phyloP scores from a whole-genome alignment of 2,888 invertebrate species.

The Ophioninae sp. region DNA sequence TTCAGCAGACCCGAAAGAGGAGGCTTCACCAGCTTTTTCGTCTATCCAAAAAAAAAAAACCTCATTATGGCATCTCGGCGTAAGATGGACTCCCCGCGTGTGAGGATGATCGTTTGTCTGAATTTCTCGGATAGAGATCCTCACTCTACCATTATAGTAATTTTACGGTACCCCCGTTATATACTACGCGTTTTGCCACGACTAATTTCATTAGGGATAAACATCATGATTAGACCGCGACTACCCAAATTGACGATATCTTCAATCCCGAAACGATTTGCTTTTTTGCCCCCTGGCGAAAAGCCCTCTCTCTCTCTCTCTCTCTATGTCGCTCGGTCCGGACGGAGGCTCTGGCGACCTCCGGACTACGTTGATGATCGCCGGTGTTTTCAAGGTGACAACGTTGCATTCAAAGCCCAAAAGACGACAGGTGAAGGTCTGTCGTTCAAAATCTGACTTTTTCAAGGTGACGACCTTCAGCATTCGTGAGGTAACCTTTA shows the following conservation, averaged over 20 bases:
- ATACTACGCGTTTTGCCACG: slow-evolving; percentile 74
- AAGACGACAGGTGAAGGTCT: slow-evolving; percentile 15
- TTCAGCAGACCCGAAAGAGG: slow-evolving; percentile 27
- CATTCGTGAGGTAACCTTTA: too few species aligned
- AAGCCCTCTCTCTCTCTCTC: slow-evolving; percentile 57
- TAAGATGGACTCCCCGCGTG: slow-evolving; percentile 20
- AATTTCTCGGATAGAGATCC: slow-evolving; percentile 61
- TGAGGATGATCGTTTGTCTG: slow-evolving; percentile 62
- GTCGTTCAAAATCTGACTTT: slow-evolving; percentile 44
- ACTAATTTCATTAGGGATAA: slow-evolving; percentile 81
- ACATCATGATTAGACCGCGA: slow-evolving; percentile 79
- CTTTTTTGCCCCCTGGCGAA: slow-evolving; percentile 20
- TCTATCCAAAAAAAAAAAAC: slow-evolving; percentile 42
- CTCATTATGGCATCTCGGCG: slow-evolving; percentile 57
- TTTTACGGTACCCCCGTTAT: slow-evolving; percentile 77
- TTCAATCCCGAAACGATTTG: slow-evolving; percentile 61
- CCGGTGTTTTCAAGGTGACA: background rate
- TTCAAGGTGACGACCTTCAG: too few species aligned
- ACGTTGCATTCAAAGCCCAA: slow-evolving; percentile 27
- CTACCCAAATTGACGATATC: slow-evolving; percentile 70
- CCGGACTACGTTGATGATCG: background rate
- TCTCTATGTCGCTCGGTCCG: slow-evolving; percentile 59
- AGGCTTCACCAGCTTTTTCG: background rate
- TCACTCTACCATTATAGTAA: slow-evolving; percentile 78
- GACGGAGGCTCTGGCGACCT: slow-evolving; percentile 13